A percentile compares a stretch with the other conserved stretches of the same genome.
These are phyloP conservation scores for Sycophila sp. DNA, from an alignment of 1,140 invertebrate species.

Conservation along the genomic window DNA sequence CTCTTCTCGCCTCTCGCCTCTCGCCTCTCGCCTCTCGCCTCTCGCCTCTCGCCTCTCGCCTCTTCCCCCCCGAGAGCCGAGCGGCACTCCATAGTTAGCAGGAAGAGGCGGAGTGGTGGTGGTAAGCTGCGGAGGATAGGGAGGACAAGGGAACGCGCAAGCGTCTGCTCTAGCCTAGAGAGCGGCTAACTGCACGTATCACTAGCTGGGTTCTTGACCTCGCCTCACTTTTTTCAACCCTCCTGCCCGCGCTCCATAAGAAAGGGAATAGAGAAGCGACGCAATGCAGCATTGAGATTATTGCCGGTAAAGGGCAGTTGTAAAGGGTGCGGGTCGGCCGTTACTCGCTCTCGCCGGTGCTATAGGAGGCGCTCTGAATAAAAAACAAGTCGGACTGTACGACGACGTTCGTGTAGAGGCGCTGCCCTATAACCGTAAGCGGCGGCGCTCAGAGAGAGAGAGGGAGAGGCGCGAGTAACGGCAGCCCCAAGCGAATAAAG, in stretches of 20 bases:
- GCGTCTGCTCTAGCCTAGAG: conserved; percentile 21
- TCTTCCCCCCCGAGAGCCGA: conserved; percentile 4
- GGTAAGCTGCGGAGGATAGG: background rate
- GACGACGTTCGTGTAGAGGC: background rate
- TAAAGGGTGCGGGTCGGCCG: too few relatives aligned
- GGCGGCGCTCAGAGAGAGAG: too few relatives aligned
- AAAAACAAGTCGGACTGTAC: conserved; percentile 15
- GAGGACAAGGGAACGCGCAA: conserved; percentile 5
- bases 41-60: background rate
- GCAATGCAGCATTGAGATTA: too few relatives aligned
- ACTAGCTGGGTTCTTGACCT: conserved; percentile 62
- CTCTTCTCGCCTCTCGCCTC: background rate
- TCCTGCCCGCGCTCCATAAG: too few relatives aligned
- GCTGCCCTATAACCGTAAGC: conserved; percentile 28
- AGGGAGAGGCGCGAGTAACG: conserved; percentile 35
- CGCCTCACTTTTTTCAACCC: conserved; percentile 64
- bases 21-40: background rate
- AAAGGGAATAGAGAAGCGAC: too few relatives aligned
- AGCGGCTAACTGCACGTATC: conserved; percentile 55
- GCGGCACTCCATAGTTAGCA: conserved; percentile 32
- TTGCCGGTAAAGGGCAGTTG: conserved; percentile 64
- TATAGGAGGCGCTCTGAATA: background rate
- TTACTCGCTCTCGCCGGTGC: background rate
- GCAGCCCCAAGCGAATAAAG: conserved; percentile 32
- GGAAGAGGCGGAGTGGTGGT: conserved; percentile 14